Evolutionary conservation across 2,113 vertebrate species (phyloP), one percentile per base, ranked within the genome.

Genomic region (Clarias magur): DNA sequence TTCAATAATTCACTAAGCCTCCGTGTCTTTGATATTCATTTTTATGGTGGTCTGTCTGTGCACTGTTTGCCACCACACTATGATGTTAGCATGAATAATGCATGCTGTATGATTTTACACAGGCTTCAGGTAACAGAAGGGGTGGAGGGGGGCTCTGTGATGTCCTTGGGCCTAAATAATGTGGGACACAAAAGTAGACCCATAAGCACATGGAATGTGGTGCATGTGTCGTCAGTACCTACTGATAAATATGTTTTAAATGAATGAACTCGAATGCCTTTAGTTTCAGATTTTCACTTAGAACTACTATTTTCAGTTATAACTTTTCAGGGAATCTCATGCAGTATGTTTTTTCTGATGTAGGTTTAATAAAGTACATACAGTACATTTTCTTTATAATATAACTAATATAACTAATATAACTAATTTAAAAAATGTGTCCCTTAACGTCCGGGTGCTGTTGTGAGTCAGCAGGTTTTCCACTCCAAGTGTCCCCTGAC

Each of bases 1-100:
- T 93, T 96, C 95, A 97, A 96, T 96, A 96, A 97, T 96, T 96
- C 95, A 96, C 95, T 93, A 86, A 86, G 91, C 92, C 94, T 88
- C 91, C 81, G 85, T 85, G 70, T 91, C 85, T 91, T 80, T 91
- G 90, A 88, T 91, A 88, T 85, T 89, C 82, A 78, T 90, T 91
- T 87, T 89, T 84, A 85, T 78, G 70, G 87, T 67, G 84, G 81
- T 86, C 89, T 83, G 72, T 89, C 85, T 83, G 73, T 87, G 59
- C 80, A 86, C 89, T 90, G 87, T 88, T 88, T 90, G 83, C 48
- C 83, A 76, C 86, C 73, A 83, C 87, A 85, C 86, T 89, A 89
- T 91, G 90, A 91, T 90, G 89, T 91, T 90, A 84, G 87, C 75
- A 90, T 91, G 88, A 91, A 91, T 91, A 91, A 92, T 91, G 88